Conservation (phyloP, 2,113 vertebrate species). For the Oostethus manadensis region DNA sequence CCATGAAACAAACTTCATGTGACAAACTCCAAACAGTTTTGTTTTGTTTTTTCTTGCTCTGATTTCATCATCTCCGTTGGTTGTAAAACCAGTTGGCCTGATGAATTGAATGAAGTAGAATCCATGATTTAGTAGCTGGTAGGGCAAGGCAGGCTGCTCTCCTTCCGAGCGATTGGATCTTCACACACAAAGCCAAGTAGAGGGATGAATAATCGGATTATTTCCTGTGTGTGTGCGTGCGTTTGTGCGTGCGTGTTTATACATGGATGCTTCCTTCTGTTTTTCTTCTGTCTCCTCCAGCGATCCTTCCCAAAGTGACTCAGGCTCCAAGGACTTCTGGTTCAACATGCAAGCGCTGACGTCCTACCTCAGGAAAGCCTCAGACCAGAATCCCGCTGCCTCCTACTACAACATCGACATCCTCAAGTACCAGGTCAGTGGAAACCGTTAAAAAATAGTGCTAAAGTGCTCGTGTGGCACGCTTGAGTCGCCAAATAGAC, state of each 20-base stretch:
- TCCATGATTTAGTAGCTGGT: conserved; percentile 62
- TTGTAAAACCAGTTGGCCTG: conserved; percentile 34
- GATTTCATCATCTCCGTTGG: conserved; percentile 23
- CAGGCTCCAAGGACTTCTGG: conserved; percentile 90
- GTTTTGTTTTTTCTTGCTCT: conserved; percentile 10
- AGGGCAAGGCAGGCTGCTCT: conserved; percentile 41
- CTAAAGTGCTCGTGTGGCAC: too few relatives aligned
- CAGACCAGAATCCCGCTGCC: conserved; percentile 90
- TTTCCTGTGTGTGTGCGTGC: conserved; percentile 21
- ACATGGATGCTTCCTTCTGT: conserved; percentile 18
- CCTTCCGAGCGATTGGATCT: conserved; percentile 55
- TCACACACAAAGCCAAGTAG: conserved; percentile 43
- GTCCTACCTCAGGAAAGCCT: conserved; percentile 92
- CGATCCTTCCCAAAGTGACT: conserved; percentile 89
- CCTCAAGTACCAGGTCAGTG: conserved; percentile 93
- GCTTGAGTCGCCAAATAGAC: too few relatives aligned
- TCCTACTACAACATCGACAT: conserved; percentile 98
- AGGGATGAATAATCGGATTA: conserved; percentile 52
- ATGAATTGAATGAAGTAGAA: conserved; percentile 56
- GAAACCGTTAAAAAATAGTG: too few relatives aligned
- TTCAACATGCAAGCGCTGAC: conserved; percentile 98
- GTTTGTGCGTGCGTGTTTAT: too few relatives aligned
- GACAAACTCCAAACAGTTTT: neutral
- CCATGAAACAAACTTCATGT: too few relatives aligned
- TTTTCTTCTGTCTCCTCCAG: conserved; percentile 60